phyloP scores from a whole-genome alignment of 2,113 vertebrate genomes.

The Hirundichthys speculiger region DNA sequence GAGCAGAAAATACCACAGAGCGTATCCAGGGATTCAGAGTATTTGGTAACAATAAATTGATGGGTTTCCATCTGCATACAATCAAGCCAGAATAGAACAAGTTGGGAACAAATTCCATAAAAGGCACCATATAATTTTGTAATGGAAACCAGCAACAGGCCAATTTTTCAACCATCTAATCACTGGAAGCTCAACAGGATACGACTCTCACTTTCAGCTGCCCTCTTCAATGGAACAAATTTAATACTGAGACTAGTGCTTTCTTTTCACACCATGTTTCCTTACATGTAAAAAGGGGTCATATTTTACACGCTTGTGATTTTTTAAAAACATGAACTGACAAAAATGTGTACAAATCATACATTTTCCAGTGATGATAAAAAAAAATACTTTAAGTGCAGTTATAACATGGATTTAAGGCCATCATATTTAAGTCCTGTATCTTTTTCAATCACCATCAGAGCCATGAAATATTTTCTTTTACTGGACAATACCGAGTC shows the following conservation, averaged over 20 bases:
- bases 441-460: no score
- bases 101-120: neutral
- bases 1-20: no score
- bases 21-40: no score
- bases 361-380: slow-evolving; percentile 31
- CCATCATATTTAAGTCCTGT: no score
- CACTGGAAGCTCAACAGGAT: neutral
- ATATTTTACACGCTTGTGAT: neutral
- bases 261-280: neutral
- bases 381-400: slow-evolving; percentile 45
- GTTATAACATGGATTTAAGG: slow-evolving; percentile 15
- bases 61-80: no score
- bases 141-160: neutral
- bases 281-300: neutral
- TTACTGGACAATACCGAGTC: no score
- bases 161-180: neutral
- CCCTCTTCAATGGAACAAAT: neutral
- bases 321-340: no score
- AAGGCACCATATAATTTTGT: slow-evolving; percentile 46
- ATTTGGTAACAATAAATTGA: no score
- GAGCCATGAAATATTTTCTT: no score
- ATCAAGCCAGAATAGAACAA: no score
- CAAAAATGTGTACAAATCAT: neutral
- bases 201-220: neutral
- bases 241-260: neutral